A percentile compares a stretch with the other conserved stretches of the same genome.
phyloP scores from a whole-genome alignment of 2,113 vertebrate genomes.

The Caranx ignobilis region DNA sequence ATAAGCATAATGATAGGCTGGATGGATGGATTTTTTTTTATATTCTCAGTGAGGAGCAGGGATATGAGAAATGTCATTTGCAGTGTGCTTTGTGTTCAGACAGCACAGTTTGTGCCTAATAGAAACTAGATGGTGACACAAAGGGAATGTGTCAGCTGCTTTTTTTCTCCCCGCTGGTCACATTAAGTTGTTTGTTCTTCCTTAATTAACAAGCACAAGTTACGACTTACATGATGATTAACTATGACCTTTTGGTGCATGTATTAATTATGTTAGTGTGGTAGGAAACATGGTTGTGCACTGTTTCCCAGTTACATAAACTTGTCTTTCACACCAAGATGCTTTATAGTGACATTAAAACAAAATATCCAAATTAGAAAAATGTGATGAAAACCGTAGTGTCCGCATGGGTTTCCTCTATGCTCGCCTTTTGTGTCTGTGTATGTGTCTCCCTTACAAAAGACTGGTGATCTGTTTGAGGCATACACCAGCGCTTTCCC shows the following conservation, averaged over 20 bases:
- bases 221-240: not conserved
- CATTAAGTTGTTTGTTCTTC: not conserved
- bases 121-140: slow-evolving; percentile 12
- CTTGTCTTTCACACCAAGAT: not conserved
- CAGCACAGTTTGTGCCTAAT: not conserved
- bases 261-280: not conserved
- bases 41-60: slow-evolving; percentile 1
- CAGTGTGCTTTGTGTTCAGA: not conserved
- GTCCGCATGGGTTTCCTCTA: not conserved
- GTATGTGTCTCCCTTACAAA: not conserved
- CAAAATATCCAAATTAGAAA: not conserved
- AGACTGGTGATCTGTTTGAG: not conserved
- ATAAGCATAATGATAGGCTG: slow-evolving; percentile 56
- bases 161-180: not conserved
- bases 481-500: not conserved
- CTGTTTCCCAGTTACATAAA: not conserved
- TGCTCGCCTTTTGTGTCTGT: not conserved
- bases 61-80: slow-evolving; percentile 20
- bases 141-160: not conserved
- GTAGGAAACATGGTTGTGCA: slow-evolving; percentile 19
- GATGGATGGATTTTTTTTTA: slow-evolving; percentile 13
- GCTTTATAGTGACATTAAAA: not conserved
- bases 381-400: not conserved
- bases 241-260: not conserved
- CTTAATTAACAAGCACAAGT: not conserved